A percentile compares a stretch with the other conserved stretches of the same genome.
Conservation (phyloP, 2,888 invertebrate species). For the Stenurella melanura region DNA sequence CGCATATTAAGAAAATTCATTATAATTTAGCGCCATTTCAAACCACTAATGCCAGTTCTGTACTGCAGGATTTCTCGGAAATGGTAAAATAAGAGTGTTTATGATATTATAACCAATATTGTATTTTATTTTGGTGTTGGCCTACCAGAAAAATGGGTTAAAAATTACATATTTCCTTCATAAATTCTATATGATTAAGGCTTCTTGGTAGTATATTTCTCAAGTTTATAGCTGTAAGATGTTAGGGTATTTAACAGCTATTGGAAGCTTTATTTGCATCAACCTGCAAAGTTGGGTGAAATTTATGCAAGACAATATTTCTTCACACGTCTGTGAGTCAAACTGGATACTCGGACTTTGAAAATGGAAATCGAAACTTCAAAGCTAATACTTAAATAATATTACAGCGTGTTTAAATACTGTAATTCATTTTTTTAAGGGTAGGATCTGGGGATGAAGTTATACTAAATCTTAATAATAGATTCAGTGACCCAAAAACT, state of each 20-base stretch:
- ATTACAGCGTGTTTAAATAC: too few species aligned
- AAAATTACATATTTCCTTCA: slow-evolving; percentile 13
- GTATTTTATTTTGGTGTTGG: slow-evolving; percentile 30
- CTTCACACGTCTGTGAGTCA: not conserved
- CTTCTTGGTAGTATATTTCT: slow-evolving; percentile 19
- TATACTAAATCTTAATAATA: too few species aligned
- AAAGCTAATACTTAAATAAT: too few species aligned
- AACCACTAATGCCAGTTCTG: slow-evolving; percentile 3
- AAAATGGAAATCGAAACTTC: too few species aligned
- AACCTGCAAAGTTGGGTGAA: not conserved
- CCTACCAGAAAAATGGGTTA: slow-evolving; percentile 13
- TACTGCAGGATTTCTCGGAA: slow-evolving; percentile 12
- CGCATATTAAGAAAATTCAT: slow-evolving; percentile 42
- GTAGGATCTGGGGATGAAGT: too few species aligned
- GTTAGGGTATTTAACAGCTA: slow-evolving; percentile 20
- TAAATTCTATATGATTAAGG: slow-evolving; percentile 31
- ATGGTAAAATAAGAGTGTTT: slow-evolving; percentile 28
- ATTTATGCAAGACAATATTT: not conserved
- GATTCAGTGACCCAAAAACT: too few species aligned
- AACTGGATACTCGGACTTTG: not conserved
- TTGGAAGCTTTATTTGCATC: not conserved
- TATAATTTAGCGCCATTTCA: slow-evolving; percentile 34
- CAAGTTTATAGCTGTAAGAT: slow-evolving; percentile 10
- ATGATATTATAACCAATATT: slow-evolving; percentile 38
- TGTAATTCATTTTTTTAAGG: too few species aligned